Conservation (phyloP, 1,140 invertebrate species). For the Drosophila parvula region DNA sequence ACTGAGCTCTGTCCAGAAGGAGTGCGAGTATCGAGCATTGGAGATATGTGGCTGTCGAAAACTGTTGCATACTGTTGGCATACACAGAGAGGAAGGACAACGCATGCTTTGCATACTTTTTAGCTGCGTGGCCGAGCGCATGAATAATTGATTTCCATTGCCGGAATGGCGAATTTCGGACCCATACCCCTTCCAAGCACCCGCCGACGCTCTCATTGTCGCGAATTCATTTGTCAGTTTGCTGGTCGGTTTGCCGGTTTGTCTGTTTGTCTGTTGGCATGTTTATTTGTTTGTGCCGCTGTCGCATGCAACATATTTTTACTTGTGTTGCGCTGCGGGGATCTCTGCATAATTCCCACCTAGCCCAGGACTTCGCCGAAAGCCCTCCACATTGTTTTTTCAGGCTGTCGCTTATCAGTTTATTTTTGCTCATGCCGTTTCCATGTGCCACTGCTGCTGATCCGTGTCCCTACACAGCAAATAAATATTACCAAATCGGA, state of each 20-base stretch:
- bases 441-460: constrained; percentile 38
- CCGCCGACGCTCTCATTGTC: constrained; percentile 24
- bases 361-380: not conserved
- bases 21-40: constrained; percentile 13
- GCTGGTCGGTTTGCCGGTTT: constrained; percentile 48
- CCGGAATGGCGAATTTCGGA: constrained; percentile 33
- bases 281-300: constrained; percentile 71
- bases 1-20: constrained; percentile 8
- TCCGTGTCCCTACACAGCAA: not conserved
- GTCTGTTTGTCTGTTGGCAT: constrained; percentile 58
- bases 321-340: constrained; percentile 28
- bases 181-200: not conserved
- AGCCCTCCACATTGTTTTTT: constrained; percentile 54
- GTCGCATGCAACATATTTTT: constrained; percentile 75
- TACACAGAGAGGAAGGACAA: constrained; percentile 3
- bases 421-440: constrained; percentile 70
- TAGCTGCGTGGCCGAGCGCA: constrained; percentile 62
- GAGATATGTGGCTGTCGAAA: constrained; percentile 39
- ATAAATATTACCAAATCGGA: not conserved
- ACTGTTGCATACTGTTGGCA: constrained; percentile 69
- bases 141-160: constrained; percentile 83
- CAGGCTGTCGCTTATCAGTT: constrained; percentile 74
- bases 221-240: constrained; percentile 73
- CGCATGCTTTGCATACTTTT: constrained; percentile 46
- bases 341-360: constrained; percentile 52